Conservation (phyloP, 1,140 invertebrate genomes). For the Drosophila miranda region DNA sequence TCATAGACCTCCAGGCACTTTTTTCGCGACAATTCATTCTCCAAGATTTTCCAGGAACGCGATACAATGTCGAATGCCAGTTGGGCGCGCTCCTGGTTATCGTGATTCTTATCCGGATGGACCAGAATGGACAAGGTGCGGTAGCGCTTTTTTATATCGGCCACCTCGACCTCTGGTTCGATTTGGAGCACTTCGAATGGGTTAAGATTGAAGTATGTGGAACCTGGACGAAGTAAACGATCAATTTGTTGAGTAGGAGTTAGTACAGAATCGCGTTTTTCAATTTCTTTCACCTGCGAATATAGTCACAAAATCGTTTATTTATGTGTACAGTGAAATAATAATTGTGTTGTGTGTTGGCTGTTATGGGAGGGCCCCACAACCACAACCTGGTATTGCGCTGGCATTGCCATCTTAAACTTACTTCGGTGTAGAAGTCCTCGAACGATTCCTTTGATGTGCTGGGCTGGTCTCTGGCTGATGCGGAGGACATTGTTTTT, state of each 20-base stretch:
- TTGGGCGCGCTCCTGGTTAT: constrained; percentile 97
- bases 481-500: constrained; percentile 60
- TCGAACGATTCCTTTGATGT: constrained; percentile 79
- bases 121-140: constrained; percentile 97
- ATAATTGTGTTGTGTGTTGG: constrained; percentile 14
- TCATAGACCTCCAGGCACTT: constrained; percentile 98
- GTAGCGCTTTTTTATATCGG: constrained; percentile 98
- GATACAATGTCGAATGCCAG: constrained; percentile 97
- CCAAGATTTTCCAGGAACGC: constrained; percentile 97
- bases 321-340: constrained; percentile 49
- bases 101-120: constrained; percentile 91
- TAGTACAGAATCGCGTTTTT: constrained; percentile 84
- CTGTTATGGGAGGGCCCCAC: constrained; percentile 15
- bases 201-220: constrained; percentile 98
- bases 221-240: constrained; percentile 94
- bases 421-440: constrained; percentile 82
- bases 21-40: constrained; percentile 96
- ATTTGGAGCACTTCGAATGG: constrained; percentile 98
- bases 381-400: constrained; percentile 17
- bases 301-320: constrained; percentile 74
- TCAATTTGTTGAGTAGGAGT: constrained; percentile 98
- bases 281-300: constrained; percentile 83
- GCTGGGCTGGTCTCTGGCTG: constrained; percentile 57
- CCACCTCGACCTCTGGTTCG: constrained; percentile 93
- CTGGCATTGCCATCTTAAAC: constrained; percentile 39